Percentiles rank a stretch among this genome's conserved stretches.
Conservation (phyloP, 2,113 vertebrate genomes). For the Psilopsiagon aurifrons region DNA sequence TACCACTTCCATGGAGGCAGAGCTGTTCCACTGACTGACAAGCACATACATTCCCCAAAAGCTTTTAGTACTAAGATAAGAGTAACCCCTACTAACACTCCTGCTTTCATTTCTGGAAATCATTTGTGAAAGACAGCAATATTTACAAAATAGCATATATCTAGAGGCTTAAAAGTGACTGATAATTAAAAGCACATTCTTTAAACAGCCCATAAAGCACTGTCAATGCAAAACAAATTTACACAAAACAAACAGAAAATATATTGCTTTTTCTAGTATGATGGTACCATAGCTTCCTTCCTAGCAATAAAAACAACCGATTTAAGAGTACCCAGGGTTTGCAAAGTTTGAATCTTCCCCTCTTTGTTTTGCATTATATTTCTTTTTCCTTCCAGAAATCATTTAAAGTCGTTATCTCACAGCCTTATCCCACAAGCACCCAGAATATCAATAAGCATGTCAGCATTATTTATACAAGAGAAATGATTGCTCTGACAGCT, state of each 20-base stretch:
- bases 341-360: not conserved
- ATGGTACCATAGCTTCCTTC: not conserved
- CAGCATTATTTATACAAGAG: not conserved
- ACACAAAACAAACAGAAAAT: not conserved
- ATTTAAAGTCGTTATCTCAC: not conserved
- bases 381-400: not conserved
- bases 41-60: not conserved
- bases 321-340: not conserved
- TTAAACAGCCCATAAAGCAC: not conserved
- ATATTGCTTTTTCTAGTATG: not conserved
- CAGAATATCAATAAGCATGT: not conserved
- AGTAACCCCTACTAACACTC: not conserved
- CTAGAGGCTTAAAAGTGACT: not conserved
- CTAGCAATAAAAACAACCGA: not conserved
- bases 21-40: conserved; percentile 43
- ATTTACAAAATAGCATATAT: not conserved
- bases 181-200: not conserved
- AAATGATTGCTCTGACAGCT: not conserved
- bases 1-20: conserved; percentile 21
- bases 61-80: conserved; percentile 10
- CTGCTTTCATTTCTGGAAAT: not conserved
- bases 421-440: not conserved
- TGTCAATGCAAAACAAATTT: not conserved
- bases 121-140: not conserved
- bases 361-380: not conserved